Conservation (phyloP, 2,888 invertebrate genomes). For the Drosophila seclusa region DNA sequence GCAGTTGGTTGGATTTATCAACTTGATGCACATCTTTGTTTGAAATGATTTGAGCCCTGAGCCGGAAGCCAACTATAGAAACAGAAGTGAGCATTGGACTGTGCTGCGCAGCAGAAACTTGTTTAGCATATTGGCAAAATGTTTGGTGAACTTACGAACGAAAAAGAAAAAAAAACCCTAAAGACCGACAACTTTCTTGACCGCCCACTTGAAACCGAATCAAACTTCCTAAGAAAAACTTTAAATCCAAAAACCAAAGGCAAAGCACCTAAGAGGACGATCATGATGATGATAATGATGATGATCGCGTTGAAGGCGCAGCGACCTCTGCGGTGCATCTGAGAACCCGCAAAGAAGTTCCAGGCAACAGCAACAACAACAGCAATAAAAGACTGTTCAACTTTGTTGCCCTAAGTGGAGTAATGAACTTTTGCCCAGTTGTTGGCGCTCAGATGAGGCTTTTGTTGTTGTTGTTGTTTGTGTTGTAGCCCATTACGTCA, state of each 20-base stretch:
- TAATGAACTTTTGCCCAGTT: constrained; percentile 73
- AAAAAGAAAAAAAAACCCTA: constrained; percentile 4
- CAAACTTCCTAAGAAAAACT: constrained; percentile 53
- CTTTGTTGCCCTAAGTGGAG: constrained; percentile 74
- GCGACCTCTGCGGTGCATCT: constrained; percentile 59
- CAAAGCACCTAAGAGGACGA: constrained; percentile 20
- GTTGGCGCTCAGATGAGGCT: constrained; percentile 24
- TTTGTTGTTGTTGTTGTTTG: constrained; percentile 33
- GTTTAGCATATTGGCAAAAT: constrained; percentile 75
- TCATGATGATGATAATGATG: constrained; percentile 23
- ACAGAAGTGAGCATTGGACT: constrained; percentile 56
- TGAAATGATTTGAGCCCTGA: constrained; percentile 64
- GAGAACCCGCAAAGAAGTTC: constrained; percentile 45
- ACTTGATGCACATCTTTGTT: constrained; percentile 75
- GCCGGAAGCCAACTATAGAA: constrained; percentile 71
- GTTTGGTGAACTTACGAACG: constrained; percentile 54
- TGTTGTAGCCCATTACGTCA: constrained; percentile 72
- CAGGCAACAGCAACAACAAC: constrained; percentile 16
- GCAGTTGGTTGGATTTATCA: constrained; percentile 55
- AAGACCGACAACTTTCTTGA: constrained; percentile 73
- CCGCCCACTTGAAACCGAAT: constrained; percentile 68
- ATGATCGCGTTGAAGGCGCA: constrained; percentile 50
- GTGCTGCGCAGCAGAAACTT: constrained; percentile 50
- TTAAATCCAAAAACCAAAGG: constrained; percentile 16
- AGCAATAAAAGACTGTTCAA: constrained; percentile 54